These are phyloP conservation scores for Mohoua ochrocephala DNA, from an alignment of 2,113 vertebrate species.

Conservation along the genomic window DNA sequence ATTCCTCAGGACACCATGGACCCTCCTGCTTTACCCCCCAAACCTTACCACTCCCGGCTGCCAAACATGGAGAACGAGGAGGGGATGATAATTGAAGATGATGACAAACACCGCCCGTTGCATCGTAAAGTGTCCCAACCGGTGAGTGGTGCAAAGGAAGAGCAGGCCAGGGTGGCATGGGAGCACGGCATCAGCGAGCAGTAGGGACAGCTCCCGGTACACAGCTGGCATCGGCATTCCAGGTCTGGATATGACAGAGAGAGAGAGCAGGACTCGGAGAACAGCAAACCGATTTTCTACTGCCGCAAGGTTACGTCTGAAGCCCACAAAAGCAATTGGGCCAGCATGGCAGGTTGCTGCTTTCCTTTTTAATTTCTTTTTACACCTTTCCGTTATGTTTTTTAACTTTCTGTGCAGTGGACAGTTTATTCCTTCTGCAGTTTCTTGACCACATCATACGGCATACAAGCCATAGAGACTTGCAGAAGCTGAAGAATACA, in stretches of 20 bases:
- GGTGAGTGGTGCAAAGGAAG: conserved; percentile 80
- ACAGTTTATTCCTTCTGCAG: conserved; percentile 72
- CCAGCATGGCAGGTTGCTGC: conserved; percentile 77
- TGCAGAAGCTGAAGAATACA: conserved; percentile 59
- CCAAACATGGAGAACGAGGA: conserved; percentile 80
- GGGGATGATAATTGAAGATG: conserved; percentile 81
- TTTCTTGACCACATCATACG: conserved; percentile 41
- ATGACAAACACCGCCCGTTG: conserved; percentile 80
- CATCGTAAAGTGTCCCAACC: conserved; percentile 87
- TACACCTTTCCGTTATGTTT: conserved; percentile 63
- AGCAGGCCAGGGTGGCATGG: conserved; percentile 88
- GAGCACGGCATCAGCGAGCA: conserved; percentile 90
- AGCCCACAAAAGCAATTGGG: conserved; percentile 55
- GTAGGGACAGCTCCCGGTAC: conserved; percentile 66
- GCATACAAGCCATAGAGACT: conserved; percentile 30
- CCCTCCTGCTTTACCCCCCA: conserved; percentile 81
- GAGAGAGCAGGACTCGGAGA: conserved; percentile 53
- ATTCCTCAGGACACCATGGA: conserved; percentile 83
- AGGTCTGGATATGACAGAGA: conserved; percentile 27
- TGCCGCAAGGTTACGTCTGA: conserved; percentile 67
- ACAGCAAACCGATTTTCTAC: conserved; percentile 53
- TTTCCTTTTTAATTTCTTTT: conserved; percentile 75
- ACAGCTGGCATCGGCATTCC: conserved; percentile 34
- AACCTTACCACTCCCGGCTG: conserved; percentile 84
- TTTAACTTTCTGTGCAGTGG: conserved; percentile 70